Evolutionary conservation across 2,888 invertebrate genomes (phyloP).

Genomic region (Dascillus cervinus): DNA sequence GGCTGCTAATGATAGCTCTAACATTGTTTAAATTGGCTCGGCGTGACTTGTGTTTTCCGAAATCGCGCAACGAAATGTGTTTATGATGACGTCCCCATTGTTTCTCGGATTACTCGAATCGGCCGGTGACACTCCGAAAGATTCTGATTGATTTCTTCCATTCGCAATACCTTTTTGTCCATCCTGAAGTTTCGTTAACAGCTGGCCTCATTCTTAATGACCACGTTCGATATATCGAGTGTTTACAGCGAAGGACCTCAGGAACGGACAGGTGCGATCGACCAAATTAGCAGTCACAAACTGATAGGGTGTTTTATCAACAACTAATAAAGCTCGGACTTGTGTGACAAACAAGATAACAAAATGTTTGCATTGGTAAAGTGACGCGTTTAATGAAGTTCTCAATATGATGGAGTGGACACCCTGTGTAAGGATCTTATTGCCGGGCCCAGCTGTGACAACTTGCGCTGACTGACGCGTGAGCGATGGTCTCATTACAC

Average conservation of each 20-base stretch:
- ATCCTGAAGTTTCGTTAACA: not conserved
- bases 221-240: not conserved
- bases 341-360: conserved; percentile 27
- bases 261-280: conserved; percentile 9
- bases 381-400: conserved; percentile 26
- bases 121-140: conserved; percentile 19
- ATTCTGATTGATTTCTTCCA: conserved; percentile 22
- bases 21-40: conserved; percentile 41
- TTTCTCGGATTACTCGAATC: conserved; percentile 29
- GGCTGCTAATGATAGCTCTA: conserved; percentile 40
- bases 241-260: not conserved
- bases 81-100: conserved; percentile 43
- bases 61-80: conserved; percentile 39
- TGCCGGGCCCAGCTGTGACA: conserved; percentile 24
- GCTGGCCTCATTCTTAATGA: not conserved
- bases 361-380: conserved; percentile 22
- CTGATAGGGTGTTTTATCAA: conserved; percentile 15
- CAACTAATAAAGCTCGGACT: conserved; percentile 14
- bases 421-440: conserved; percentile 26
- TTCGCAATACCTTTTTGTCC: conserved; percentile 5
- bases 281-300: conserved; percentile 11
- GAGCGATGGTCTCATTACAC: conserved; percentile 32
- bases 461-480: conserved; percentile 27
- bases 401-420: conserved; percentile 30
- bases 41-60: conserved; percentile 41